phyloP scores from a whole-genome alignment of 2,113 vertebrate genomes.

The Cygnus atratus region DNA sequence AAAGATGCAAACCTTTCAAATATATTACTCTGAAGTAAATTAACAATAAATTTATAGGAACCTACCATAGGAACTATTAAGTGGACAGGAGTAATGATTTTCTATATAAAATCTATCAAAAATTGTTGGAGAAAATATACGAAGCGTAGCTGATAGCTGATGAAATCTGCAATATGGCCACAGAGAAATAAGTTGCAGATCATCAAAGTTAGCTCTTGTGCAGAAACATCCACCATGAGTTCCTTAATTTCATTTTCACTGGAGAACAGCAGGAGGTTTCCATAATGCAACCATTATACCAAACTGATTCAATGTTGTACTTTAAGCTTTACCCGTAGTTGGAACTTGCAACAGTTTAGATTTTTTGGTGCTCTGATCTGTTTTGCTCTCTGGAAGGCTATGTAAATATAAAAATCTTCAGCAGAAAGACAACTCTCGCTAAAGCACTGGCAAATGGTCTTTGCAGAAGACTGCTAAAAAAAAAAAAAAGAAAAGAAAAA shows the following conservation, averaged over 20 bases:
- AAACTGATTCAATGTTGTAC: neutral
- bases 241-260: neutral
- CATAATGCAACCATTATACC: neutral
- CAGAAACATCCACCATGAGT: neutral
- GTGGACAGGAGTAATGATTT: conserved; percentile 42
- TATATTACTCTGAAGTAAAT: conserved; percentile 66
- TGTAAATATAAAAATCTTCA: conserved; percentile 3
- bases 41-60: conserved; percentile 46
- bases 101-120: conserved; percentile 78
- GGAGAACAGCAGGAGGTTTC: conserved; percentile 4
- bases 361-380: conserved; percentile 24
- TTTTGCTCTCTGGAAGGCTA: conserved; percentile 36
- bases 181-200: neutral
- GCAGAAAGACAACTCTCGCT: conserved; percentile 32
- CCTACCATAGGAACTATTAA: conserved; percentile 50
- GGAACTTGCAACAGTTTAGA: conserved; percentile 16
- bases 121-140: conserved; percentile 58
- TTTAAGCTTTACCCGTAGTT: conserved; percentile 14
- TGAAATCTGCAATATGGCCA: conserved; percentile 17
- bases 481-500: too few species aligned
- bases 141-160: conserved; percentile 40
- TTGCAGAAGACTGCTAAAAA: conserved; percentile 1
- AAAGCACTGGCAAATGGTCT: conserved; percentile 49
- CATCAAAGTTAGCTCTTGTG: conserved; percentile 20
- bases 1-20: conserved; percentile 57